Base-by-base conservation (phyloP, 2,888 invertebrate species). In the Ectemnius continuus region DNA sequence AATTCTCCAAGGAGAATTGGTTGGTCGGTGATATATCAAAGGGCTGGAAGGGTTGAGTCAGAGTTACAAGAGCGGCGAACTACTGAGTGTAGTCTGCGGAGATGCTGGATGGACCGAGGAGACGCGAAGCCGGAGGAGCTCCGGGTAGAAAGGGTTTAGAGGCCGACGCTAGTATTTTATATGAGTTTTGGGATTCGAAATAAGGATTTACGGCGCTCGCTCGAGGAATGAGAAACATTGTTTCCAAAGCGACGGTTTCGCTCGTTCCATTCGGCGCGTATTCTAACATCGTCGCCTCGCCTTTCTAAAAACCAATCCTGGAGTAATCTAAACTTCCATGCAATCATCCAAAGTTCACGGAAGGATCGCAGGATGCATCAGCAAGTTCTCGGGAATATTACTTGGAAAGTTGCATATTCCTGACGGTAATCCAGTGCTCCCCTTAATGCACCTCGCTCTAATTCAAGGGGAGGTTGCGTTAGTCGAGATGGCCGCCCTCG, bases 161-260 rank as follows among this genome's bases (percentile, higher is more conserved):
- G 63, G 63, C 58, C 20, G 73, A 59, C 71, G 67, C 78, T 81
- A 86, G 83, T 82, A 87, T 88, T 89, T 89, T 89, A 90, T 90
- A 90, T 84, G 89, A 88, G 88, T 87, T 88, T 87, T 84, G 87
- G 86, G 87, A 89, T 89, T 89, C 85, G 88, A 86, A 89, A 90
- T 88, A 89, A 89, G 88, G 85, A 90, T 91, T 90, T 90, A 91
- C 89, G 90, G 88, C 88, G 85, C 81, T 83, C 83, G 86, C 78
- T 79, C 67, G 67, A 72, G 81, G 57, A 70, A 58, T 58, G 70
- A 70, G 75, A 83, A 88, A 90, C 89, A 90, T 89, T 90, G 89
- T 90, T 90, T 89, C 89, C 84, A 90, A 88, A 88, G 88, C 90
- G 90, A 90, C 86, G 89, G 86, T 86, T 80, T 70, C 73, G 59